Conservation (phyloP, 2,113 vertebrate genomes). For the Grallaria varia region DNA sequence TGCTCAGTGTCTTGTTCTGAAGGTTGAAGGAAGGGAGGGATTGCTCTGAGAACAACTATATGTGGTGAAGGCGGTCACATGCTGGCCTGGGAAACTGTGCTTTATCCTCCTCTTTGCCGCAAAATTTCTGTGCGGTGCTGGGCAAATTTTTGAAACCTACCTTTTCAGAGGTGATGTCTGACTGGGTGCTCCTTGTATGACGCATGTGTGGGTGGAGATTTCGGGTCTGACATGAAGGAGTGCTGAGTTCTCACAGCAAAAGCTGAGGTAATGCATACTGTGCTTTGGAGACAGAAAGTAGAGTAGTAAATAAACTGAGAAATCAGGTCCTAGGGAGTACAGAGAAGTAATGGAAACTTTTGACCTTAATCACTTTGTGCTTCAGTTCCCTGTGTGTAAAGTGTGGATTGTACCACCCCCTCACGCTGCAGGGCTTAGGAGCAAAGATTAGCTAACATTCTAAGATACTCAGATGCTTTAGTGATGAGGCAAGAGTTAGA, state of each 20-base stretch:
- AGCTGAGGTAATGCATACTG: neutral
- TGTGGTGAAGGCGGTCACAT: neutral
- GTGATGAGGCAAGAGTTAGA: neutral
- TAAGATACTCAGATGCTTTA: neutral
- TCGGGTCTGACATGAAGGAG: neutral
- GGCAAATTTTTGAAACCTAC: constrained; percentile 31
- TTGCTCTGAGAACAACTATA: neutral
- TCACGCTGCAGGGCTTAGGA: neutral
- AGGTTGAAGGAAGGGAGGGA: neutral
- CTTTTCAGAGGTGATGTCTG: neutral
- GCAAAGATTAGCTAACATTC: neutral
- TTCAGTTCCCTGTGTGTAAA: constrained; percentile 35
- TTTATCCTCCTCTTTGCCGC: neutral
- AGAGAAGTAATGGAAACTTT: constrained; percentile 54
- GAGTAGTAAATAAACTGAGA: constrained; percentile 30
- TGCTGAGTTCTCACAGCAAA: constrained; percentile 27
- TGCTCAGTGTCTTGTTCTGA: accelerated
- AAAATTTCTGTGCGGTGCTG: constrained; percentile 21
- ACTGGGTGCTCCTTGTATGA: neutral
- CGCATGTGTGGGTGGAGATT: neutral
- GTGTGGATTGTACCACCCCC: constrained; percentile 38
- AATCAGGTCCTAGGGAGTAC: neutral
- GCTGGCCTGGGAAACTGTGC: neutral
- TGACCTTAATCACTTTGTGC: constrained; percentile 40
- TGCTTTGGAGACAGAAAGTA: constrained; percentile 22